Percentiles rank a stretch among this genome's conserved stretches.
These are phyloP conservation scores for Chelonus formosanus DNA, from an alignment of 2,888 invertebrate species.

Conservation along the genomic window DNA sequence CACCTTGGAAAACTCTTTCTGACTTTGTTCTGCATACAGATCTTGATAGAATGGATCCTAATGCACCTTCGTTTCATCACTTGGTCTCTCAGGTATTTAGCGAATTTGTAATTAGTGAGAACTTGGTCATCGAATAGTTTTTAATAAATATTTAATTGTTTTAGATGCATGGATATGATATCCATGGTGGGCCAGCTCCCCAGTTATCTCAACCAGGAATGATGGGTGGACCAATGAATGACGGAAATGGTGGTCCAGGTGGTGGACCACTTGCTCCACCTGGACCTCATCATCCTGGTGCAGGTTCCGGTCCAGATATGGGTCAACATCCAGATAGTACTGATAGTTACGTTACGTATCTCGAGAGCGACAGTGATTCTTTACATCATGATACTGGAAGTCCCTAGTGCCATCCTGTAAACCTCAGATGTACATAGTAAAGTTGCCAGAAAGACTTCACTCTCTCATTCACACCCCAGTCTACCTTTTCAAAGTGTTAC, in stretches of 20 bases:
- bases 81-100: conserved; percentile 88
- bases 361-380: conserved; percentile 82
- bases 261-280: conserved; percentile 56
- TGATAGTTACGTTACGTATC: conserved; percentile 91
- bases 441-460: conserved; percentile 5
- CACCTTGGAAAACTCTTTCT: conserved; percentile 95
- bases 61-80: conserved; percentile 93
- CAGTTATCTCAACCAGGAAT: conserved; percentile 60
- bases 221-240: conserved; percentile 60
- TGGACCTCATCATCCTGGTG: conserved; percentile 54
- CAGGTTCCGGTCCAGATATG: conserved; percentile 66
- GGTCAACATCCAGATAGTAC: conserved; percentile 79
- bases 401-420: conserved; percentile 65
- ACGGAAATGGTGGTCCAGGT: conserved; percentile 53
- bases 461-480: not conserved
- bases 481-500: not conserved
- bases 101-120: not conserved
- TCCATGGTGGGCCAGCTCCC: conserved; percentile 64
- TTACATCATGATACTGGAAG: conserved; percentile 69
- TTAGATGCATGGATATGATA: conserved; percentile 92
- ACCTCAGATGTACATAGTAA: conserved; percentile 50
- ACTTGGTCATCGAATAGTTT: not conserved
- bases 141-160: conserved; percentile 47
- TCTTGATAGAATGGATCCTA: conserved; percentile 85
- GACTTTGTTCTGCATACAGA: conserved; percentile 96